phyloP scores from a whole-genome alignment of 2,888 invertebrate genomes.

The Parthenolecanium corni region DNA sequence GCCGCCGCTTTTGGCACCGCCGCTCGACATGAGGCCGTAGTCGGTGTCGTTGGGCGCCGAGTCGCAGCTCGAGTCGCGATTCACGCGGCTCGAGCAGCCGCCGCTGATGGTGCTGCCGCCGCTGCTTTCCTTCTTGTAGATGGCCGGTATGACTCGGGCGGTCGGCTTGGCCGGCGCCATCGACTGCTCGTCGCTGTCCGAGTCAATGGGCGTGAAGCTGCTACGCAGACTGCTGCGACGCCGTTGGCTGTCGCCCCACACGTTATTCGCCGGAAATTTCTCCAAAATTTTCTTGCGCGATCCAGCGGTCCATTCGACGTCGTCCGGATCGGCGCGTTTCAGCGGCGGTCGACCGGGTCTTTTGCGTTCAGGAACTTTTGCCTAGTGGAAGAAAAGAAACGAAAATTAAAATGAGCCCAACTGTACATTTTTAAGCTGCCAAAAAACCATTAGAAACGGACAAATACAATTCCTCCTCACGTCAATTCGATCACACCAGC shows the following conservation, averaged over 20 bases:
- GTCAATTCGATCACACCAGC: no score
- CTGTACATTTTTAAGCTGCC: no score
- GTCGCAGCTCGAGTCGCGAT: conserved; percentile 24
- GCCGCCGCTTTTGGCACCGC: conserved; percentile 14
- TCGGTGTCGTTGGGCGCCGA: conserved; percentile 26
- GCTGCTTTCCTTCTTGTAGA: conserved; percentile 4
- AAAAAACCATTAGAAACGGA: no score
- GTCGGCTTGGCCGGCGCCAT: conserved; percentile 3
- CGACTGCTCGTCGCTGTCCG: conserved; percentile 11
- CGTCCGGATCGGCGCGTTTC: conserved; percentile 10
- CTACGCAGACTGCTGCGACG: conserved; percentile 2
- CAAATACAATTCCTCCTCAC: no score
- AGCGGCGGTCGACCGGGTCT: conserved; percentile 19
- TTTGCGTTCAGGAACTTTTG: conserved; percentile 14
- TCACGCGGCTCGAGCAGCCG: background rate
- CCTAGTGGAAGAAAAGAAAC: background rate
- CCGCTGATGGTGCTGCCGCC: background rate
- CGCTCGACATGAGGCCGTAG: conserved; percentile 15
- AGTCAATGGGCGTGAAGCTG: conserved; percentile 6
- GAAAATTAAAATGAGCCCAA: no score
- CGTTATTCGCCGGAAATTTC: background rate
- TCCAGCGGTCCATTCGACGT: conserved; percentile 8
- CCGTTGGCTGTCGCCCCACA: conserved; percentile 13
- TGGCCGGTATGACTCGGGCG: conserved; percentile 9
- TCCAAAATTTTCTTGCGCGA: conserved; percentile 6